phyloP scores from a whole-genome alignment of 2,797 vertebrate species.

The Xiphorhynchus erythropygius region DNA sequence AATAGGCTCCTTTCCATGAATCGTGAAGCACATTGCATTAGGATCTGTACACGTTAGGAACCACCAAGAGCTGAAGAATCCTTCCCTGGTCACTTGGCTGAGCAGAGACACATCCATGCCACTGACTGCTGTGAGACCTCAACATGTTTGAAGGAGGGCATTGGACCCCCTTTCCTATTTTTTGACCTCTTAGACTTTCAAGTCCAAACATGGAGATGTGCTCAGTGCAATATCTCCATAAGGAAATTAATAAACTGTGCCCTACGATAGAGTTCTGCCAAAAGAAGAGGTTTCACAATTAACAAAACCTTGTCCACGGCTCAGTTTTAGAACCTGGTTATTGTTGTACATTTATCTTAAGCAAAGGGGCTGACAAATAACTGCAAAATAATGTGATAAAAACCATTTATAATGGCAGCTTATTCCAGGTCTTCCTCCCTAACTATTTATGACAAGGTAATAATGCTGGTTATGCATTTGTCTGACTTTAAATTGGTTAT shows the following conservation, averaged over 20 bases:
- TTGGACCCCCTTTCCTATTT: rapidly evolving
- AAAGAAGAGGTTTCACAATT: conserved; percentile 53
- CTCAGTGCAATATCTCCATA: background rate
- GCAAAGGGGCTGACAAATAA: conserved; percentile 96
- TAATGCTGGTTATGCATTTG: conserved; percentile 93
- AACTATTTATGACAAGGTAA: conserved; percentile 99
- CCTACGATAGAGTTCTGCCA: background rate
- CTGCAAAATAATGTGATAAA: conserved; percentile 98
- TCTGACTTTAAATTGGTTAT: conserved; percentile 98
- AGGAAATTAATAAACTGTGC: background rate
- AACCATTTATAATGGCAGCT: conserved; percentile 90
- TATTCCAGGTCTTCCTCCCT: conserved; percentile 89
- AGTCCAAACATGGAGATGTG: background rate
- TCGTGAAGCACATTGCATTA: rapidly evolving
- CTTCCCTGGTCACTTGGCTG: background rate
- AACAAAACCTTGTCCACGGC: conserved; percentile 75
- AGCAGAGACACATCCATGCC: background rate
- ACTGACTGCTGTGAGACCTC: background rate
- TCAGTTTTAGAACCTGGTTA: conserved; percentile 88
- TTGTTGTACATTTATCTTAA: conserved; percentile 92
- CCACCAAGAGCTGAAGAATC: rapidly evolving
- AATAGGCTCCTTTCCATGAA: background rate
- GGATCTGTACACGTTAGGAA: rapidly evolving
- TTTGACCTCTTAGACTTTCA: background rate
- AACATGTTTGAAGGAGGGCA: background rate